Percentiles rank a stretch among this genome's conserved stretches.
Evolutionary conservation across 2,888 invertebrate species (phyloP).

Genomic region (Folsomia manolachei): DNA sequence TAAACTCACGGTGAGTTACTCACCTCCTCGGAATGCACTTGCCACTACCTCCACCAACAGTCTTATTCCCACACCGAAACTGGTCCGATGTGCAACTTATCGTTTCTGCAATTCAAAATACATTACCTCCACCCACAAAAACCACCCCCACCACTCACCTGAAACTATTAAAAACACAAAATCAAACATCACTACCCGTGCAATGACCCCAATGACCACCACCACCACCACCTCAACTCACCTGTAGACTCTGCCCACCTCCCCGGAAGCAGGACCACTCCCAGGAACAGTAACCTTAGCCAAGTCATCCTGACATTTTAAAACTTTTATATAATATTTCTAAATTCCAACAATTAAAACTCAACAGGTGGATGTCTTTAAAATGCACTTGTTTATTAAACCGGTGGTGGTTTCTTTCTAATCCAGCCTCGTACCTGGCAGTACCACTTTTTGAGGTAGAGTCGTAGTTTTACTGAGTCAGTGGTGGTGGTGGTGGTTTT

Average conservation of each 20-base stretch:
- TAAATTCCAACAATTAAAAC: too few species aligned
- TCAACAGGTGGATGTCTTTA: background rate
- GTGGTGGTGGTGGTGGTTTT: background rate
- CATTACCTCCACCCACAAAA: background rate
- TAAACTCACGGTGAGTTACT: background rate
- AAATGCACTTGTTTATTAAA: background rate
- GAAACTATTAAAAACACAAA: constrained; percentile 14
- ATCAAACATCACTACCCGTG: background rate
- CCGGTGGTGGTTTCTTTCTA: background rate
- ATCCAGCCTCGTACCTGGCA: background rate
- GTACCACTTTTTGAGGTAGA: background rate
- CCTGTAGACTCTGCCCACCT: background rate
- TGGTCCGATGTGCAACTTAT: constrained; percentile 48
- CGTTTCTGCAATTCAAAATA: constrained; percentile 33
- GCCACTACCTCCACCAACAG: too few species aligned
- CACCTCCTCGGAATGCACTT: constrained; percentile 57
- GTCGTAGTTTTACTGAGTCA: background rate
- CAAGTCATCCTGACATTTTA: too few species aligned
- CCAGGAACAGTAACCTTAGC: too few species aligned
- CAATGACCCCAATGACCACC: background rate
- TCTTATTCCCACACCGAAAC: constrained; percentile 57
- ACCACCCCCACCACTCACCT: constrained; percentile 18
- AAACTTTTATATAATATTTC: too few species aligned
- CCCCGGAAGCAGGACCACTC: too few species aligned
- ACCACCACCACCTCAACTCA: constrained; percentile 5